Base-by-base conservation (phyloP, 2,797 vertebrate species). In the Galago senegalensis region DNA sequence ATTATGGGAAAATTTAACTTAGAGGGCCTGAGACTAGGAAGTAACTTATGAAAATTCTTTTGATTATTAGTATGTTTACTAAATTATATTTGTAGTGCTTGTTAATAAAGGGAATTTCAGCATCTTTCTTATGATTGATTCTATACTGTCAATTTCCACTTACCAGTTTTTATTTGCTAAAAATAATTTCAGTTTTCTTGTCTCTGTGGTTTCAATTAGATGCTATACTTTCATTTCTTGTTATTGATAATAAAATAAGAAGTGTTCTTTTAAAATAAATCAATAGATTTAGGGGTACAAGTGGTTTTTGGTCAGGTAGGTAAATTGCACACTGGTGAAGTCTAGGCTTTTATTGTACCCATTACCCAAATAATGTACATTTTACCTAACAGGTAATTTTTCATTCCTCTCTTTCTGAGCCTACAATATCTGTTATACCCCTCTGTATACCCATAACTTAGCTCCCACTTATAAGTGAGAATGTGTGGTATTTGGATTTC, bases 111-210 rank as follows among this genome's bases (percentile, higher is more conserved):
- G 40, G 92, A 86, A 60, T 56, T 37, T n/a, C 37, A 82, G 18
- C 67, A 60, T 93, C 20, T 73, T 85, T 88, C 81, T 73, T 85
- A 81, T 27, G 40, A 83, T 61, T 87, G 40, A 73, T 79, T 65
- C 61, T 92, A 0, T 83, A 18, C 85, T 92, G 5, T 82, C 76
- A 77, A 67, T 92, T 95, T 86, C 43, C 40, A n/a, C 40, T 89
- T 82, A 46, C 7, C 7, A 7, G 67, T 83, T 37, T 94, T 79
- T 37, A 43, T 88, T 85, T 91, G 58, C 37, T 91, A 65, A 89
- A 69, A 76, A 65, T 23, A 27, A 65, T 63, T 91, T 80, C 70
- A 27, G 17, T 58, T 84, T 84, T 93, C 46, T 96, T 8, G 49
- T 89, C 31, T 37, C 37, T 70, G 20, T 61, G 8, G 60, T 85